Percentiles rank a stretch among this genome's conserved stretches.
These are phyloP conservation scores for Helicoverpa assulta DNA, from an alignment of 2,888 invertebrate species.

Conservation along the genomic window DNA sequence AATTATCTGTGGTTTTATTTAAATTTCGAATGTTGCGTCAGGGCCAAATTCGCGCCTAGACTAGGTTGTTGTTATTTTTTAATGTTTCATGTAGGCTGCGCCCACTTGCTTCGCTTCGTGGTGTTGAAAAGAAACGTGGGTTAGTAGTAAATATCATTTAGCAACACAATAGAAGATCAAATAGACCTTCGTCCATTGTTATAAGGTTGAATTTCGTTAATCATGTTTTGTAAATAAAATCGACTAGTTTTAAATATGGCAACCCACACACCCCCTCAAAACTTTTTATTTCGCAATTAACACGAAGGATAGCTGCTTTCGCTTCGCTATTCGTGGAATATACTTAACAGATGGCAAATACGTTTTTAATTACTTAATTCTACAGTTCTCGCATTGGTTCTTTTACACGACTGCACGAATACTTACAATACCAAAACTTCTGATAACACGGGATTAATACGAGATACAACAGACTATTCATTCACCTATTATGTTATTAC, in stretches of 20 bases:
- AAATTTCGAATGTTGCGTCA: constrained; percentile 74
- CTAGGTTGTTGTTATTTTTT: constrained; percentile 75
- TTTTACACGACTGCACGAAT: neutral
- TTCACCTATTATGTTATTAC: no score
- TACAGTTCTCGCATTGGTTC: neutral
- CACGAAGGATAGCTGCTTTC: constrained; percentile 80
- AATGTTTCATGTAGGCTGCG: constrained; percentile 80
- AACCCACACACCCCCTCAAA: constrained; percentile 79
- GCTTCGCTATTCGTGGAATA: constrained; percentile 64
- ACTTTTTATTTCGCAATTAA: constrained; percentile 81
- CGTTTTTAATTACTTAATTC: constrained; percentile 24
- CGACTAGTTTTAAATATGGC: constrained; percentile 65
- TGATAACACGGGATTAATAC: no score
- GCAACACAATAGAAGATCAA: constrained; percentile 48
- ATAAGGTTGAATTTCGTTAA: constrained; percentile 61
- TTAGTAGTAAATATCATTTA: constrained; percentile 74
- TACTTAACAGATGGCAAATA: constrained; percentile 38
- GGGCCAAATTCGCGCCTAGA: constrained; percentile 73
- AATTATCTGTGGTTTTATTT: constrained; percentile 51
- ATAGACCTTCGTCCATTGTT: constrained; percentile 54
- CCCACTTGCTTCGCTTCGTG: constrained; percentile 73
- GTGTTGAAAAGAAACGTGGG: constrained; percentile 82
- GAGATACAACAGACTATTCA: no score
- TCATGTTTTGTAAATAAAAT: constrained; percentile 28
- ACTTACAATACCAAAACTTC: no score